Evolutionary conservation across 2,888 invertebrate species (phyloP), one percentile per base, ranked within the genome.

Genomic region (Gibbula magus): DNA sequence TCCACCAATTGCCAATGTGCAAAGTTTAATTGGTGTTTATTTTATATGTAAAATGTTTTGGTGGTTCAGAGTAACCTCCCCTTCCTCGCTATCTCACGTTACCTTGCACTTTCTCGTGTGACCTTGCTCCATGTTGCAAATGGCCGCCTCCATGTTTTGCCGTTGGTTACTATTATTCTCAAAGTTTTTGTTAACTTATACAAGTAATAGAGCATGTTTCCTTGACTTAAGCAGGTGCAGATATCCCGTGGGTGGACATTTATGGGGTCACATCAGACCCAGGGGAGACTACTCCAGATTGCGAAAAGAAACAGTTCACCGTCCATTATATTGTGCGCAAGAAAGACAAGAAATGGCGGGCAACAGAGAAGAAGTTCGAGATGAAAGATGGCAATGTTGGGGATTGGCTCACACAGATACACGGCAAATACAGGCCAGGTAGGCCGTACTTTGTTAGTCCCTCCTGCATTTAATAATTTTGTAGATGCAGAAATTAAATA

Each of bases 351-450:
- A 70, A 70, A 35, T 70, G 70, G 70, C 16, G 20, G 32, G 39
- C 70, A 32, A 35, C 70, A 18, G 70, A 70, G 70, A 70, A 70
- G 39, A 32, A 39, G 35, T 70, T 70, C 20, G 70, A 70, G 10
- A 35, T 70, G 35, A 70, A 70, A 35, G 70, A 70, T n/a, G 70
- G 70, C 13, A 35, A 70, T 10, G 39, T 39, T 18, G 35, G 18
- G 18, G 70, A 35, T 8, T 70, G 70, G 70, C 35, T 70, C 35
- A 18, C 10, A 10, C 70, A 70, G 70, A 70, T 70, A 70, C 70
- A 70, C 2, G 70, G 39, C 39, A 70, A 39, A n/a, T 70, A 70
- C n/a, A 35, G 70, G 20, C 70, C 70, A 70, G 70, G 70, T 70
- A 20, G 20, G 70, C 20, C 7, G 20, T 25, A 10, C 4, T 3